Conservation (phyloP, 2,888 invertebrate genomes). For the Cephalotes varians region DNA sequence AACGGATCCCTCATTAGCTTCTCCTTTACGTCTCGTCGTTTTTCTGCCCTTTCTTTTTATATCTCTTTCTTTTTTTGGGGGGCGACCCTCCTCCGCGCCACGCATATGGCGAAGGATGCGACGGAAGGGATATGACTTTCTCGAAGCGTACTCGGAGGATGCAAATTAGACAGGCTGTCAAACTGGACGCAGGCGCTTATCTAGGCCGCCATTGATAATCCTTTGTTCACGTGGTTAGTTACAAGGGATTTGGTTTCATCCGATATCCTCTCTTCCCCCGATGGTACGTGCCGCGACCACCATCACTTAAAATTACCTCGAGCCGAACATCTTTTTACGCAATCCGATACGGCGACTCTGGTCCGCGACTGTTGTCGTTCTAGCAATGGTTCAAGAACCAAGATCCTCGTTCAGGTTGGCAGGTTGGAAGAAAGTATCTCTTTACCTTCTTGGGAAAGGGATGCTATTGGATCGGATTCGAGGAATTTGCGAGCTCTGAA, state of each 20-base stretch:
- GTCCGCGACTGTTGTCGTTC: not conserved
- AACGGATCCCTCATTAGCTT: slow-evolving; percentile 76
- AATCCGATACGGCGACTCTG: slow-evolving; percentile 14
- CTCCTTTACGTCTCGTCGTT: slow-evolving; percentile 49
- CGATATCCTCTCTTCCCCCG: slow-evolving; percentile 43
- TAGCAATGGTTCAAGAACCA: not conserved
- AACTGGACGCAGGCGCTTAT: slow-evolving; percentile 47
- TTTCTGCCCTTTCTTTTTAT: slow-evolving; percentile 12
- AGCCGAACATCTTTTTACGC: slow-evolving; percentile 29
- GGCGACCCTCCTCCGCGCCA: slow-evolving; percentile 3
- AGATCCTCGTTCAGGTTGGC: slow-evolving; percentile 1
- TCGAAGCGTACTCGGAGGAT: slow-evolving; percentile 57
- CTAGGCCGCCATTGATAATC: slow-evolving; percentile 49
- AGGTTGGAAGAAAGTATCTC: slow-evolving; percentile 39
- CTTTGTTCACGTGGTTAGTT: slow-evolving; percentile 54
- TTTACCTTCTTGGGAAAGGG: slow-evolving; percentile 23
- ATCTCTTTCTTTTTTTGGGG: slow-evolving; percentile 35
- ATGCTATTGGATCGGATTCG: not conserved
- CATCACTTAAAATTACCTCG: not conserved
- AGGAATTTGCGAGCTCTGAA: not conserved
- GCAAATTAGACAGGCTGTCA: slow-evolving; percentile 60
- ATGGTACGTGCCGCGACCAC: not conserved
- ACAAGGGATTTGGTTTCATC: slow-evolving; percentile 51
- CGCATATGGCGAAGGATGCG: slow-evolving; percentile 39
- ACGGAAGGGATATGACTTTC: slow-evolving; percentile 37